Conservation (phyloP, 2,113 vertebrate genomes). For the Toxostoma redivivum region DNA sequence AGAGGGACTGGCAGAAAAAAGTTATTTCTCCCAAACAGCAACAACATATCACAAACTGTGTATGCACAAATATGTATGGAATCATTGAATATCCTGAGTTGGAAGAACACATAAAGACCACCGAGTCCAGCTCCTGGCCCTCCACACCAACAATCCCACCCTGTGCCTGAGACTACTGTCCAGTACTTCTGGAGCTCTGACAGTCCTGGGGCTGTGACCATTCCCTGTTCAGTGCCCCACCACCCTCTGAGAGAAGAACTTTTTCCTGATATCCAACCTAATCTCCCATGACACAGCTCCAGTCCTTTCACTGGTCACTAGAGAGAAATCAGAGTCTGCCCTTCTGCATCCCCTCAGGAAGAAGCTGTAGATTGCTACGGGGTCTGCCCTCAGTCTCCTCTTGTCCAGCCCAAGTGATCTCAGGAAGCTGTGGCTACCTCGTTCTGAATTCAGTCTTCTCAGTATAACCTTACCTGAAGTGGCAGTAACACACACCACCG, state of each 20-base stretch:
- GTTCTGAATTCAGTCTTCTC: background rate
- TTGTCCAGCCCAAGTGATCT: background rate
- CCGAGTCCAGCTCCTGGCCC: background rate
- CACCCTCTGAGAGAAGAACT: background rate
- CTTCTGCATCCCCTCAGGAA: rapidly evolving
- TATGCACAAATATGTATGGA: background rate
- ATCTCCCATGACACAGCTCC: background rate
- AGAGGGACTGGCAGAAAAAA: background rate
- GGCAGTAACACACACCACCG: background rate
- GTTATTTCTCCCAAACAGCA: background rate
- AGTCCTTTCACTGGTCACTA: background rate
- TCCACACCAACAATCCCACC: background rate
- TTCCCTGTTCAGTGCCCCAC: background rate
- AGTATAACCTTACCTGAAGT: background rate
- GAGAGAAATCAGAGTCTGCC: background rate
- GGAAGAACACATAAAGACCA: background rate
- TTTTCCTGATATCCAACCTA: background rate
- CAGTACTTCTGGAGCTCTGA: background rate
- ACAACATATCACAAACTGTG: background rate
- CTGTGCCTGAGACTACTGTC: too few species aligned
- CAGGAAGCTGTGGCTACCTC: background rate
- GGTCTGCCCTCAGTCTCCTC: background rate
- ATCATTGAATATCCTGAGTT: rapidly evolving
- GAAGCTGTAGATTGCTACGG: background rate
- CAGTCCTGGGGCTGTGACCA: background rate